Conservation (phyloP, 2,888 invertebrate species). For the Ariolimax columbianus region DNA sequence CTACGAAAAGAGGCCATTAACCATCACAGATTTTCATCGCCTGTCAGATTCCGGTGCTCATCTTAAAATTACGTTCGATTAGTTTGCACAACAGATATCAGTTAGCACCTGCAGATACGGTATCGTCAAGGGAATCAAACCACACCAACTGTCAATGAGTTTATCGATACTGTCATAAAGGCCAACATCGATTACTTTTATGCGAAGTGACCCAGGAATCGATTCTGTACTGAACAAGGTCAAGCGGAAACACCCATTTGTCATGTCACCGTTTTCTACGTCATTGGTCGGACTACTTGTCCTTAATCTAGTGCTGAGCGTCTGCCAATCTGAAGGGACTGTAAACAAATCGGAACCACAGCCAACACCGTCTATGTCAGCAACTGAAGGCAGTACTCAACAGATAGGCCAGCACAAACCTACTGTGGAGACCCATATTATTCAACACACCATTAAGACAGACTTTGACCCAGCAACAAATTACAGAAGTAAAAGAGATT, state of each 20-base stretch:
- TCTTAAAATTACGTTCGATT: not conserved
- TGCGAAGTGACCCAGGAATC: not conserved
- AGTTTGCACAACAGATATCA: not conserved
- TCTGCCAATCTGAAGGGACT: not conserved
- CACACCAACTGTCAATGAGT: not conserved
- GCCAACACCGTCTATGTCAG: not conserved
- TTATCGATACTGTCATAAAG: not conserved
- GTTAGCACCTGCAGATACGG: not conserved
- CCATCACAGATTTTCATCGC: not conserved
- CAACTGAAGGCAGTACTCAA: not conserved
- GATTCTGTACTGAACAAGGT: not conserved
- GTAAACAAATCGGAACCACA: not conserved
- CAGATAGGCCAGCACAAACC: not conserved
- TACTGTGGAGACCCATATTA: not conserved
- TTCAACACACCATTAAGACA: no score
- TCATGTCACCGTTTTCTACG: not conserved
- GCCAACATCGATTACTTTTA: not conserved
- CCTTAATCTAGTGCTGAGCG: not conserved
- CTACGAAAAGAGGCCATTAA: not conserved
- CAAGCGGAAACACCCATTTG: not conserved
- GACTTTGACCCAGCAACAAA: not conserved
- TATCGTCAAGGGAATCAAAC: no score
- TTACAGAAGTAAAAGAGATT: slow-evolving; percentile 20
- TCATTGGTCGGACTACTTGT: not conserved
- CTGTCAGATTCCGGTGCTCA: not conserved